phyloP scores from a whole-genome alignment of 1,140 invertebrate species.

The Glossosoma conforme region DNA sequence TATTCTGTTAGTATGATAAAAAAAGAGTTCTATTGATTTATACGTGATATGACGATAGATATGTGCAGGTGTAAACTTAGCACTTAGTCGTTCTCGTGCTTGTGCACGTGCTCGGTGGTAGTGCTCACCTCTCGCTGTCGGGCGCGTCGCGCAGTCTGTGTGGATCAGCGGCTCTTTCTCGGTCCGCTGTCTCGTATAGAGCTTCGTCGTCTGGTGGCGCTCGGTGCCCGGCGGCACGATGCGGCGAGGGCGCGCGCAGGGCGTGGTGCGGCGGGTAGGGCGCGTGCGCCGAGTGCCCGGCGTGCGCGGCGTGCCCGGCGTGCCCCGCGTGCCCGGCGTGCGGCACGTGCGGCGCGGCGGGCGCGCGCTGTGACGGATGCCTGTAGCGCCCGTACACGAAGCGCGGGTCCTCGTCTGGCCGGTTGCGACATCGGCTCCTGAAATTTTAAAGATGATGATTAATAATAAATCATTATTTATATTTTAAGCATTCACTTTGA shows the following conservation, averaged over 20 bases:
- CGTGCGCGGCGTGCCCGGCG: conserved; percentile 41
- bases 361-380: conserved; percentile 61
- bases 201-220: conserved; percentile 74
- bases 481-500: too few species aligned
- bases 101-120: not conserved
- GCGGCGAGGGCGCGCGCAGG: conserved; percentile 45
- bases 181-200: conserved; percentile 79
- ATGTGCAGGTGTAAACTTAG: too few species aligned
- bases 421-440: conserved; percentile 47
- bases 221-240: conserved; percentile 47
- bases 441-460: too few species aligned
- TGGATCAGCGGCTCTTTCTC: conserved; percentile 56
- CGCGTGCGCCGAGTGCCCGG: conserved; percentile 48
- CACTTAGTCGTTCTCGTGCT: too few species aligned
- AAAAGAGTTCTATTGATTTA: too few species aligned
- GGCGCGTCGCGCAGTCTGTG: conserved; percentile 64
- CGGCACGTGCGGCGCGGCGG: conserved; percentile 39
- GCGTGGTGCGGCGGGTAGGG: conserved; percentile 31
- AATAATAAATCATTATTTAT: too few species aligned
- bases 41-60: too few species aligned
- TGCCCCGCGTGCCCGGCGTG: conserved; percentile 44
- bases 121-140: conserved; percentile 76
- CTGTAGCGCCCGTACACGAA: conserved; percentile 78
- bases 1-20: too few species aligned
- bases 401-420: conserved; percentile 60